Evolutionary conservation across 2,113 vertebrate species (phyloP), one percentile per base, ranked within the genome.

Genomic region (Galeopterus variegatus): DNA sequence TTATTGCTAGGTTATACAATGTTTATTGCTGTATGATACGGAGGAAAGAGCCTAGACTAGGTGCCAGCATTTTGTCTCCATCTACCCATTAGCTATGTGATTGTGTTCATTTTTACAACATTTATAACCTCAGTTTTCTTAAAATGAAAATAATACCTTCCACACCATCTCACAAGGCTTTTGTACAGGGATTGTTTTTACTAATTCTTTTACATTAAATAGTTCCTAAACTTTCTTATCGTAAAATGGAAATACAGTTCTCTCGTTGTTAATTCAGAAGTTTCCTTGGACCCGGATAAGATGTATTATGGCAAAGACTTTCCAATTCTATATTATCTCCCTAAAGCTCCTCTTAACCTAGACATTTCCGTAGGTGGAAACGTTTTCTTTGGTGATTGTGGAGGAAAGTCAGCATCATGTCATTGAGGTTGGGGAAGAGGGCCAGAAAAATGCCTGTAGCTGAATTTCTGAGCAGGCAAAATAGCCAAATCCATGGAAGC

Each of bases 381-480:
- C 6, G 6, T 77, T 64, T 83, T 75, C 50, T 81, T 52, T 69
- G n/a, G 24, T n/a, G 56, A 94, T 2, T 48, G 8, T 95, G 36
- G 52, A 94, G 15, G 9, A 1, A 92, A 67, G 24, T 87, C 67
- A 64, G 8, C 5, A 86, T 84, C 14, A 65, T n/a, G 21, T 1
- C 45, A 48, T 6, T 87, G 45, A 64, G 14, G 12, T 80, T 87
- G 13, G 26, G 5, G 45, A 92, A 86, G 67, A 76, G 7, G 70
- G 19, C 77, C 48, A 69, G 24, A 54, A 48, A 84, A 91, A 90
- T 72, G 14, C 9, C 70, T 72, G 4, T 80, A 28, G 18, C 23
- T 90, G 50, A 96, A 96, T 87, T 94, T 28, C 70, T 92, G 31
- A 80, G 24, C 45, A 52, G 41, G 11, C 6, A 70, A 93, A 93